phyloP scores from a whole-genome alignment of 2,113 vertebrate species.

The Monopterus albus region DNA sequence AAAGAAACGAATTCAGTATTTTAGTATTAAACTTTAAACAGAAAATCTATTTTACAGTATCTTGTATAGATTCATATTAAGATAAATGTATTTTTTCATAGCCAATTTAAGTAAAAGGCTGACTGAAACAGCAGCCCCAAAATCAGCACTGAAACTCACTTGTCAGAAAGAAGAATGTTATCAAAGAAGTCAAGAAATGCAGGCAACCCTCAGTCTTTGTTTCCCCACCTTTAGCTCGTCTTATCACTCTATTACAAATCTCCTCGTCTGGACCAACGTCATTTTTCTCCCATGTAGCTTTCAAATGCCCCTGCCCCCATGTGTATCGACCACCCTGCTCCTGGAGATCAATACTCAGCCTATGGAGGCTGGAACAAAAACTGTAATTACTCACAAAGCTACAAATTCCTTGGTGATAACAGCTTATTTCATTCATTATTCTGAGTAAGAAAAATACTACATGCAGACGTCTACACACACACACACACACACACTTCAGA shows the following conservation, averaged over 20 bases:
- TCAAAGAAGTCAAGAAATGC: slow-evolving; percentile 32
- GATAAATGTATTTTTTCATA: too few species aligned
- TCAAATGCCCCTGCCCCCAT: slow-evolving; percentile 73
- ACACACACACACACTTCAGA: background rate
- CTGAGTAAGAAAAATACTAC: slow-evolving; percentile 54
- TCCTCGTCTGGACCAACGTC: slow-evolving; percentile 64
- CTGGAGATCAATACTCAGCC: slow-evolving; percentile 80
- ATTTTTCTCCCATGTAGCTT: slow-evolving; percentile 81
- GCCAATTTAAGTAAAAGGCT: slow-evolving; percentile 1
- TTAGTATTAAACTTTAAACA: too few species aligned
- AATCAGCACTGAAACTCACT: slow-evolving; percentile 9
- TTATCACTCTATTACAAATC: slow-evolving; percentile 80
- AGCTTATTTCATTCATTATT: slow-evolving; percentile 75
- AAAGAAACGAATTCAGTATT: too few species aligned
- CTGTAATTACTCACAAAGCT: slow-evolving; percentile 83
- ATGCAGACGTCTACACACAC: slow-evolving; percentile 1
- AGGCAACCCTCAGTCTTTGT: slow-evolving; percentile 52
- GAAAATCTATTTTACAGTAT: too few species aligned
- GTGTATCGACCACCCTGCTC: slow-evolving; percentile 78
- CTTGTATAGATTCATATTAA: too few species aligned
- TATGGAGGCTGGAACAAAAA: slow-evolving; percentile 79
- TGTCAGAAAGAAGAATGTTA: slow-evolving; percentile 27
- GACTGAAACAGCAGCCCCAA: background rate
- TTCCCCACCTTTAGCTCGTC: slow-evolving; percentile 63
- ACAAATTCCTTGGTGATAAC: slow-evolving; percentile 76